phyloP scores from a whole-genome alignment of 2,888 invertebrate genomes.

The Leistus spinibarbis region DNA sequence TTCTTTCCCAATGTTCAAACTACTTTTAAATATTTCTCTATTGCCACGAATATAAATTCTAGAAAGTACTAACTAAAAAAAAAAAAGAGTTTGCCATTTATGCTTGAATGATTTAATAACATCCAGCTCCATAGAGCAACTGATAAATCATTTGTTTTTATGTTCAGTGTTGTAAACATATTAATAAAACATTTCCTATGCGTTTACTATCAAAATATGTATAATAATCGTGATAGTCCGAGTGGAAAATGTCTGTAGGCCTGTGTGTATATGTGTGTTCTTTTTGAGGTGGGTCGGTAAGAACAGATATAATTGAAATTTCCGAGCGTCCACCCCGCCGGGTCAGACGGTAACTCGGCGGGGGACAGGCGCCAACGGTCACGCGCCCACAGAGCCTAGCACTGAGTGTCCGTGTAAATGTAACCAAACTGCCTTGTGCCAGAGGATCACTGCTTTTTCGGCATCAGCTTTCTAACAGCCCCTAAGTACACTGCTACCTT shows the following conservation, averaged over 20 bases:
- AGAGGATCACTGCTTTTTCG: not conserved
- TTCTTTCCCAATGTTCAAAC: too few species aligned
- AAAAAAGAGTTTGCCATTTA: not conserved
- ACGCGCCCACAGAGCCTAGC: conserved; percentile 5
- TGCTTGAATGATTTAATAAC: too few species aligned
- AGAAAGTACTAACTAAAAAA: not conserved
- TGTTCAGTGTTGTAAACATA: not conserved
- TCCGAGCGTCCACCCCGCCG: conserved; percentile 43
- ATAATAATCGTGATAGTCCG: not conserved
- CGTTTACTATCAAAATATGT: not conserved
- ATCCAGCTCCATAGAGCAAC: not conserved
- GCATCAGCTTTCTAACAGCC: not conserved
- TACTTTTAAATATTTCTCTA: too few species aligned
- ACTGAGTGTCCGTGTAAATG: too few species aligned
- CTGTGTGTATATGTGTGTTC: not conserved
- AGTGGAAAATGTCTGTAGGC: not conserved
- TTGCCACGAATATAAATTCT: not conserved
- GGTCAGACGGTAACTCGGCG: conserved; percentile 44
- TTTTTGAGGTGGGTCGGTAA: conserved; percentile 2
- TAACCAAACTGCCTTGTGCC: not conserved
- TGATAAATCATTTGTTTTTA: not conserved
- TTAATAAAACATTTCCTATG: not conserved
- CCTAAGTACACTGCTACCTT: not conserved
- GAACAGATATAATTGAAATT: conserved; percentile 34
- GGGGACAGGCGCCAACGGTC: conserved; percentile 45